These are phyloP conservation scores for Centrocercus urophasianus DNA, from an alignment of 2,113 vertebrate species.

Conservation along the genomic window DNA sequence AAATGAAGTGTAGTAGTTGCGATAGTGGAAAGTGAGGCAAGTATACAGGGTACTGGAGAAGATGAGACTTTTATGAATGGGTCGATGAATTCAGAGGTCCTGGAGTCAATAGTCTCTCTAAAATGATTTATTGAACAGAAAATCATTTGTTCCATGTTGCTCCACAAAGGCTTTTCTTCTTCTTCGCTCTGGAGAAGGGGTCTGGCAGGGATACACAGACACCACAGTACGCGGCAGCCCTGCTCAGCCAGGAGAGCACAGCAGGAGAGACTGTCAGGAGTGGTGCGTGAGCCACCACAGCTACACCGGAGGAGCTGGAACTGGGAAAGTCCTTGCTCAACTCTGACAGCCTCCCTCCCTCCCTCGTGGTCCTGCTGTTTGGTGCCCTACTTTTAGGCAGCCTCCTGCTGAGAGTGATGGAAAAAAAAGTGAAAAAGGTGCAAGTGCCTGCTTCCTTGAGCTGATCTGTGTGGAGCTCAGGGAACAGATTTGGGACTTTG, in stretches of 20 bases:
- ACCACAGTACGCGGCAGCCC: neutral
- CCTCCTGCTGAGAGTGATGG: neutral
- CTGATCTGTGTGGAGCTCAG: neutral
- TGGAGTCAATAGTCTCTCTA: slow-evolving; percentile 37
- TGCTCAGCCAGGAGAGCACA: neutral
- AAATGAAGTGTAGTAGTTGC: slow-evolving; percentile 62
- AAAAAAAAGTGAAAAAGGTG: neutral
- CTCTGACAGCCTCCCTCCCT: neutral
- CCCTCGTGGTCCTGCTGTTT: neutral
- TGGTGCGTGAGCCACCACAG: rapidly evolving
- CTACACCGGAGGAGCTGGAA: neutral
- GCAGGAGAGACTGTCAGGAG: neutral
- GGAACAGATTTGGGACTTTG: neutral
- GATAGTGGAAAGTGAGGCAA: slow-evolving; percentile 43
- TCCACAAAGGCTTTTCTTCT: neutral
- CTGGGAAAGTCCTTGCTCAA: neutral
- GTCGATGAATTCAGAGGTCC: slow-evolving; percentile 48
- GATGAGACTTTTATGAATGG: slow-evolving; percentile 63
- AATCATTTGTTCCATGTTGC: slow-evolving; percentile 29
- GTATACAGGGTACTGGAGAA: slow-evolving; percentile 9
- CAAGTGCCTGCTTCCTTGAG: neutral
- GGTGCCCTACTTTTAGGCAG: rapidly evolving
- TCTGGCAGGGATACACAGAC: rapidly evolving
- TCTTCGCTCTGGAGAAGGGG: neutral
- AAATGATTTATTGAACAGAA: slow-evolving; percentile 64